Base-by-base conservation (phyloP, 2,113 vertebrate genomes). In the Pampusana beccarii region DNA sequence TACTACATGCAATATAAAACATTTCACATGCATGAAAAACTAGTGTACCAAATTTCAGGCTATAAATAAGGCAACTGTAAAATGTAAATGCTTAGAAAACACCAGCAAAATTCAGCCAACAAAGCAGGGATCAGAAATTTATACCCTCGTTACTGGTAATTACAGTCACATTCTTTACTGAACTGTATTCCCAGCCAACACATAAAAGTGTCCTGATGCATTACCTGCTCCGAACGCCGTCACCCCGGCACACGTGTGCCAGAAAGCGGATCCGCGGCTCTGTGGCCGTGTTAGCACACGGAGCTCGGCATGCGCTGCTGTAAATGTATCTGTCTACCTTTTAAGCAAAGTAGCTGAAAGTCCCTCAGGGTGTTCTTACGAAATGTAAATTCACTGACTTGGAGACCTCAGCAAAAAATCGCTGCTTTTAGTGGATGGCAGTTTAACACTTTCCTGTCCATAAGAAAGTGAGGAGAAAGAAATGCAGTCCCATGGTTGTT, bases 331-430 rank as follows among this genome's bases (percentile, higher is more conserved):
- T 93, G 75, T 77, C 86, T 96, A 96, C 92, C 95, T 98, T 97
- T 97, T 92, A 97, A 96, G 88, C 73, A 69, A 97, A 95, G 90
- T 94, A 96, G 88, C 90, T 94, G 86, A 96, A 97, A 97, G 77
- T 84, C 86, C 96, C 93, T 96, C 44, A 80, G 97, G 95, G 89
- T 92, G 64, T 97, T 97, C 95, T 97, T 96, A 94, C 46, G 44
- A 98, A 97, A 96, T 97, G 94, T 96, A 97, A 98, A 97, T 98
- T 97, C 84, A 75, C 92, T 93, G 95, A 96, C 85, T 93, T 91
- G 71, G 95, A 98, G 86, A 97, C 90, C 80, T 98, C 93, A 88
- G 95, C 80, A 96, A 95, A 95, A 97, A 98, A 96, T 86, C 25
- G 0, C n/a, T 54, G 71, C 93, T 95, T 97, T 97, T 93, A 79